Base-by-base conservation (phyloP, 2,113 vertebrate genomes). In the Gila orcuttii region DNA sequence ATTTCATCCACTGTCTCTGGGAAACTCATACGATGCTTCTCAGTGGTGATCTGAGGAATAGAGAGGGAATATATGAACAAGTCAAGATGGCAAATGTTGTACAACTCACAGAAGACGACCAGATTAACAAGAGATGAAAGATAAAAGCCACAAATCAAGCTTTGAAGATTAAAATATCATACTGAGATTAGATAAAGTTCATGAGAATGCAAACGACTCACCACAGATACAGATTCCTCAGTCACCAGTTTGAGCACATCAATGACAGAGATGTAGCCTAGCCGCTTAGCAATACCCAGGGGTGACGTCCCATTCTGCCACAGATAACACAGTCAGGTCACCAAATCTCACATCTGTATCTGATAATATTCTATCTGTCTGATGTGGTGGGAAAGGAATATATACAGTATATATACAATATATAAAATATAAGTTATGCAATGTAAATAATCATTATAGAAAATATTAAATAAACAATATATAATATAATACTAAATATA, bases 241-340 rank as follows among this genome's bases (percentile, higher is more conserved):
- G 97, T 99, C 89, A 99, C 97, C 19, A 98, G 94, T 91, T 98
- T 98, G 83, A 99, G 95, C 86, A 99, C 98, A 0, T 99, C 98
- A 0, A 97, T 99, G 77, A 99, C 98, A 0, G 98, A 99, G 91
- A 99, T 99, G 94, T 99, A 99, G 90, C 98, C 98, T 0, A 99
- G 94, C 0, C 97, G 95, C 93, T 95, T 97, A 1, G 98, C 98
- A 0, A 99, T 99, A 47, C 97, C 97, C 91, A 99, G 93, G 31
- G 98, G 96, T 12, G 98, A 98, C 28, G 97, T 97, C 71, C 98
- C 98, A 0, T 97, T 97, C 98, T 99, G 92, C 1, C 82, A 86
- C 31, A 82, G 71, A 89, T 45, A 75, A 85, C 66, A 85, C 31
- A 80, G 66, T 11, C 42, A 66, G 23, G 45, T 31, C 33, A 21